Base-by-base conservation (phyloP, 1,140 invertebrate species). In the Ips nitidus region DNA sequence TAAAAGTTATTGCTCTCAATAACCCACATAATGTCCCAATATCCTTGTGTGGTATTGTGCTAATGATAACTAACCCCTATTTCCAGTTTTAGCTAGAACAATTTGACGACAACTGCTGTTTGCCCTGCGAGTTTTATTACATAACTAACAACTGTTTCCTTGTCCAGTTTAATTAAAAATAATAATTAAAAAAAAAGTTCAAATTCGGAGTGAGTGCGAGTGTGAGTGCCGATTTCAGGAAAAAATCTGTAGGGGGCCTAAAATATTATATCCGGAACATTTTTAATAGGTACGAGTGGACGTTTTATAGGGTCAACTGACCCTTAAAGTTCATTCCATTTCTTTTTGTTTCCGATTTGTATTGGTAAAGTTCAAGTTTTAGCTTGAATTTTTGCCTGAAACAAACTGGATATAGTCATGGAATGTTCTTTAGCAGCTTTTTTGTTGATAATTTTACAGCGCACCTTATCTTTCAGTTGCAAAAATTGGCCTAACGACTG, bases 401-500 rank as follows among this genome's bases (percentile, higher is more conserved):
- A 50, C 45, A 50, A 50, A 50, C 22, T 50, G 45, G 45, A 38
- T 55, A 42, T 42, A 36, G 22, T 45, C 7, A 42, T 64, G 69
- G 69, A 70, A 70, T 70, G 69, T 65, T 45, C 70, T 66, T 77
- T 78, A 81, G 79, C 79, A 77, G 78, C 80, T 80, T 80, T 75
- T 80, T 80, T 76, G 73, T 76, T 82, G 75, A 77, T 81, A 75
- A 77, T 81, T 81, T 81, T 75, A 66, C 77, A 80, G 80, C 77
- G 80, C 81, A 81, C 81, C 80, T 82, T 82, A 79, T 71, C 43
- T 81, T 82, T 82, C 63, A 80, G 80, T 82, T 82, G 80, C 80
- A 80, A 75, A 73, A 73, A 78, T 78, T 73, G 75, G 55, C 47
- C 40, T 43, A 74, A 71, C 72, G 73, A 73, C 59, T 22, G 22